A percentile compares a stretch with the other conserved stretches of the same genome.
These are phyloP conservation scores for Pipistrellus pygmaeus DNA, from an alignment of 2,797 vertebrate species.

Conservation along the genomic window DNA sequence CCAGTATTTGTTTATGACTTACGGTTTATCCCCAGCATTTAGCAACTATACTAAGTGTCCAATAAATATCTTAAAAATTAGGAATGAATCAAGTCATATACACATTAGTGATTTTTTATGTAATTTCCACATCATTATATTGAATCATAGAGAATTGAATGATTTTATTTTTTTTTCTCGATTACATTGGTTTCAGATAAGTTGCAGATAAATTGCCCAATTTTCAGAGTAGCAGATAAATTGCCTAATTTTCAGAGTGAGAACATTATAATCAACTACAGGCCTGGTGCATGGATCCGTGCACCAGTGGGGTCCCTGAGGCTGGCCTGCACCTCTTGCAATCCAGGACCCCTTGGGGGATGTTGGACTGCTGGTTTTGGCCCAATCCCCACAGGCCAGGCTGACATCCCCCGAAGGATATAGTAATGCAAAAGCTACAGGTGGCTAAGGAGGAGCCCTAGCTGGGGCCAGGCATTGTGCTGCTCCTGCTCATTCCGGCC, in stretches of 20 bases:
- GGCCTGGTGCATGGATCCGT: no score
- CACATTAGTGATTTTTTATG: neutral
- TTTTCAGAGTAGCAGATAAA: neutral
- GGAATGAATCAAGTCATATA: neutral
- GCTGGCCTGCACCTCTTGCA: no score
- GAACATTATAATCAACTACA: neutral
- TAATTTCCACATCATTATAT: neutral
- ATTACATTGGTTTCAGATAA: neutral
- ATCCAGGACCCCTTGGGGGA: no score
- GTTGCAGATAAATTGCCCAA: no score
- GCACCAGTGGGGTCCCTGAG: no score
- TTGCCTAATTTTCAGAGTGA: constrained; percentile 22
- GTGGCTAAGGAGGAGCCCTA: no score
- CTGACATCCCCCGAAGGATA: no score
- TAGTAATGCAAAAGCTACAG: no score
- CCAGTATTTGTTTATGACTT: neutral
- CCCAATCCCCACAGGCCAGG: no score
- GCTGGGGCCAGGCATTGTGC: no score
- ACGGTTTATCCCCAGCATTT: neutral
- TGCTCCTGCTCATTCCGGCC: no score
- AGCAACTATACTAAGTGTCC: constrained; percentile 2
- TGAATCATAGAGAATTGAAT: neutral
- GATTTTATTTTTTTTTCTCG: neutral
- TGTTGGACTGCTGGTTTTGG: no score
- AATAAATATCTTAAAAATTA: constrained; percentile 30